phyloP scores from a whole-genome alignment of 2,888 invertebrate genomes.

The Oligia latruncula region DNA sequence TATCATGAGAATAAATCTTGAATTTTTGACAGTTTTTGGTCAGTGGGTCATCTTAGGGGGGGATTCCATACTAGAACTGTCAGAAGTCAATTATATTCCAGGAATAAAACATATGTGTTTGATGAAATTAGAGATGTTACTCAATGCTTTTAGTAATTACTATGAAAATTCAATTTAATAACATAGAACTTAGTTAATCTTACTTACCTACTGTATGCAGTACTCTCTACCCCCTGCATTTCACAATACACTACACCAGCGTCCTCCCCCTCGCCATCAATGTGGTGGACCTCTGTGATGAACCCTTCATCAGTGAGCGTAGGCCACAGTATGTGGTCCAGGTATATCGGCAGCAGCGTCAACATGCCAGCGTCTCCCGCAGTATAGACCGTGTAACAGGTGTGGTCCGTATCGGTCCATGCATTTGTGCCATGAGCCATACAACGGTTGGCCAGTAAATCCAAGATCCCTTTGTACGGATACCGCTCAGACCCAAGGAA shows the following conservation, averaged over 20 bases:
- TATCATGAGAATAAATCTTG: too few species aligned
- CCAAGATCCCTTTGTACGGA: constrained; percentile 97
- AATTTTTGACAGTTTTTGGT: too few species aligned
- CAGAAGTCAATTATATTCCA: too few species aligned
- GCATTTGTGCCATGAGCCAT: constrained; percentile 98
- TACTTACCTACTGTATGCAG: constrained; percentile 91
- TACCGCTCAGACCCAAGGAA: constrained; percentile 97
- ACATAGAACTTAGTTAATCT: neutral
- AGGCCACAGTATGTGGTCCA: constrained; percentile 97
- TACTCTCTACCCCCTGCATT: constrained; percentile 96
- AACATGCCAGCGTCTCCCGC: constrained; percentile 96
- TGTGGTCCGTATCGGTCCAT: constrained; percentile 96
- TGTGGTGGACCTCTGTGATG: constrained; percentile 97
- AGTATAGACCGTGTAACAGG: constrained; percentile 96
- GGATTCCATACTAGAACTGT: too few species aligned
- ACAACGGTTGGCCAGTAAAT: constrained; percentile 96
- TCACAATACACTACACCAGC: constrained; percentile 99
- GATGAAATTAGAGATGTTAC: neutral
- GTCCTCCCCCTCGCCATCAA: constrained; percentile 96
- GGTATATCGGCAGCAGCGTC: constrained; percentile 96
- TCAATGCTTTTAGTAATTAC: neutral
- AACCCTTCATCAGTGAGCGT: constrained; percentile 95
- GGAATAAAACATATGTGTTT: too few species aligned
- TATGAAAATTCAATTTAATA: neutral
- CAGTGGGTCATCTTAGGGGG: too few species aligned